These are phyloP conservation scores for Uromys caudimaculatus DNA, from an alignment of 2,797 vertebrate species.

Conservation along the genomic window DNA sequence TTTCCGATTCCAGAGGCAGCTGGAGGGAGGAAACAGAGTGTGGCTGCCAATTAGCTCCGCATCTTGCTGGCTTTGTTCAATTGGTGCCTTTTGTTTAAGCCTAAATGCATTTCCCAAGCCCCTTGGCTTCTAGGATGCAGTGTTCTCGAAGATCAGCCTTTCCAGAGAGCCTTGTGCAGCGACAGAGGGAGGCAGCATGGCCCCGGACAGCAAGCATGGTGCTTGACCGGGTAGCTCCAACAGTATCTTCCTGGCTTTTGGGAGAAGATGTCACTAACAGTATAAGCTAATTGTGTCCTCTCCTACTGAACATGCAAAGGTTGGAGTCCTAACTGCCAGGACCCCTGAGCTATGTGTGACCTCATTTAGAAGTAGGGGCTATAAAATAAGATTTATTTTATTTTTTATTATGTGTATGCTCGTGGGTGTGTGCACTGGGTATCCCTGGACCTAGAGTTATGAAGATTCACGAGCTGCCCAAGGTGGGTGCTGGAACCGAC, in stretches of 20 bases:
- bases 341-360: not conserved
- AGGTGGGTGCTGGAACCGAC: too few species aligned
- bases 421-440: not conserved
- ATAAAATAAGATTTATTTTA: not conserved
- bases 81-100: not conserved
- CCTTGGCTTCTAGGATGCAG: not conserved
- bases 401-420: not conserved
- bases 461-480: not conserved
- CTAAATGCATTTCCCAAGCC: not conserved
- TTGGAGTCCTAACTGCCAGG: not conserved
- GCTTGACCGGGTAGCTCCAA: not conserved
- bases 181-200: not conserved
- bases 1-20: not conserved
- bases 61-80: slow-evolving; percentile 41
- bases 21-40: not conserved
- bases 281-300: too few species aligned
- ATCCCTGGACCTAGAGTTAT: not conserved
- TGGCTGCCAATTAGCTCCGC: not conserved
- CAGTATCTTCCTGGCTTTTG: not conserved
- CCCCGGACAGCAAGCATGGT: not conserved
- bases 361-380: not conserved
- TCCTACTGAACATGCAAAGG: not conserved
- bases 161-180: not conserved
- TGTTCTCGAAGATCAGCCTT: not conserved
- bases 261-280: not conserved